Conservation (phyloP, 2,888 invertebrate species). For the Lasioglossum calceatum region DNA sequence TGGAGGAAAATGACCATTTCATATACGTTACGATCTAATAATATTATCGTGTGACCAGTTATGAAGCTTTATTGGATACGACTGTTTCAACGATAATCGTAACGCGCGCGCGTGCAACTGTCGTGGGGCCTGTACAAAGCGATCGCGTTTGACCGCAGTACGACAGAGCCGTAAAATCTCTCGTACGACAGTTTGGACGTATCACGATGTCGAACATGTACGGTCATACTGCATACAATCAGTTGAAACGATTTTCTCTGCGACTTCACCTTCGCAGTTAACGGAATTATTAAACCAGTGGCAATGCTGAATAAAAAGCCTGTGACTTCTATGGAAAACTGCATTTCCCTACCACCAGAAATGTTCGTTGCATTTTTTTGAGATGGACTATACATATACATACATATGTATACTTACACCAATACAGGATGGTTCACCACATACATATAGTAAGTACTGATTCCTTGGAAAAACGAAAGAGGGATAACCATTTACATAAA, state of each 20-base stretch:
- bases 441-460: neutral
- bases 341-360: too few species aligned
- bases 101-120: neutral
- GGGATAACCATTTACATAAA: neutral
- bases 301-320: neutral
- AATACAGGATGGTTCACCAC: too few species aligned
- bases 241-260: neutral
- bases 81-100: constrained; percentile 4
- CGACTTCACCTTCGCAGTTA: neutral
- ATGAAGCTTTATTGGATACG: neutral
- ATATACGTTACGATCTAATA: neutral
- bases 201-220: neutral
- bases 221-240: neutral
- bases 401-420: too few species aligned
- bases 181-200: neutral
- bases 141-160: neutral
- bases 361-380: too few species aligned
- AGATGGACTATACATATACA: too few species aligned
- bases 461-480: neutral
- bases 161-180: neutral
- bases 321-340: neutral
- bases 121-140: neutral
- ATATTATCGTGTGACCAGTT: neutral
- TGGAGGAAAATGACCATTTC: neutral
- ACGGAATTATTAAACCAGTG: neutral